Conservation (phyloP, 2,888 invertebrate species). For the Tipula unca region DNA sequence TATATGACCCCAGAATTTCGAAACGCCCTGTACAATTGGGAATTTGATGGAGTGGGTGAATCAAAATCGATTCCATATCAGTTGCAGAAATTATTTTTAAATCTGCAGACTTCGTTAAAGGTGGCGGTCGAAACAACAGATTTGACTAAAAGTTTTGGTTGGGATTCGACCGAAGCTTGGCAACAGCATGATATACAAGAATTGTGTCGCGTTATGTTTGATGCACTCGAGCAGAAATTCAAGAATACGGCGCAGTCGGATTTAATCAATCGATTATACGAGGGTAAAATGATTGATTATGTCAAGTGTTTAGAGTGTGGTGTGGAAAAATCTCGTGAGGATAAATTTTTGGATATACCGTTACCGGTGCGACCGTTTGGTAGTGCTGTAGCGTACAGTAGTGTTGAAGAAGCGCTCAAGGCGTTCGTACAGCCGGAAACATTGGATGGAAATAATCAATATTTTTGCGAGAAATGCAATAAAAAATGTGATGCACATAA, state of each 20-base stretch:
- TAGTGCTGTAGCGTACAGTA: slow-evolving; percentile 63
- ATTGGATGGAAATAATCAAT: slow-evolving; percentile 75
- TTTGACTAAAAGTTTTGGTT: slow-evolving; percentile 79
- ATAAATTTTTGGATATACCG: slow-evolving; percentile 78
- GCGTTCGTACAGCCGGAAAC: slow-evolving; percentile 81
- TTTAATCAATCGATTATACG: slow-evolving; percentile 70
- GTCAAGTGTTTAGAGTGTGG: slow-evolving; percentile 81
- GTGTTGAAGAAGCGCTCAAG: slow-evolving; percentile 68
- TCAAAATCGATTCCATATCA: slow-evolving; percentile 75
- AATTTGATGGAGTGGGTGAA: slow-evolving; percentile 62
- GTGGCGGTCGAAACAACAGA: slow-evolving; percentile 79
- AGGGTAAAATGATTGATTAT: slow-evolving; percentile 74
- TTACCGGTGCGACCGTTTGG: slow-evolving; percentile 78
- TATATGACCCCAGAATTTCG: slow-evolving; percentile 90
- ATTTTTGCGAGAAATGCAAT: slow-evolving; percentile 76
- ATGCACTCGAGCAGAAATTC: slow-evolving; percentile 76
- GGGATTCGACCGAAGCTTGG: slow-evolving; percentile 85
- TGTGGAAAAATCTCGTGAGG: slow-evolving; percentile 71
- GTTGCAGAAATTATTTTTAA: slow-evolving; percentile 74
- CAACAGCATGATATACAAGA: slow-evolving; percentile 91
- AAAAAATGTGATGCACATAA: slow-evolving; percentile 85
- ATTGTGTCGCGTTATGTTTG: slow-evolving; percentile 82
- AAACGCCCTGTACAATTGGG: slow-evolving; percentile 79
- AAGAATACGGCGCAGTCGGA: slow-evolving; percentile 73
- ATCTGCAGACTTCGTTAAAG: slow-evolving; percentile 72